Base-by-base conservation (phyloP, 64 coral and sea anemone genomes). In the Acropora tenuis region DNA sequence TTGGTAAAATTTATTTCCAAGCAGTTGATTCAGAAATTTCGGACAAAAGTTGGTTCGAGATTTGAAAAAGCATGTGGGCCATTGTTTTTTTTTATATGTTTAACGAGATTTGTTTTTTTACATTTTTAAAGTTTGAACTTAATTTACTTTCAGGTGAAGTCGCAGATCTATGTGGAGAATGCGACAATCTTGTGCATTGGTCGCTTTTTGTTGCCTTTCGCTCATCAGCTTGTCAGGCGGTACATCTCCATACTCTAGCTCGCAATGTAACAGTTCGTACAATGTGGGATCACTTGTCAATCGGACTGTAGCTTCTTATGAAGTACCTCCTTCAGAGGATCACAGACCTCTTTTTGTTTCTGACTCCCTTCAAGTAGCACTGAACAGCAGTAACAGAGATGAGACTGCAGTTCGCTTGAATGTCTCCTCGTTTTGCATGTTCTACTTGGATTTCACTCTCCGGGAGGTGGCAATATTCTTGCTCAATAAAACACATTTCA, bases 401-500 rank as follows among this genome's bases (percentile, higher is more conserved):
- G 81, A 84, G 11, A 84, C 65, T 1, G 81, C 81, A 6, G 7
- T 43, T 20, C 6, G 44, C 1, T 69, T 69, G 6, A 41, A 13
- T 13, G 18, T 84, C 1, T 6, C 12, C 4, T 6, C 5, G 3
- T 1, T 1, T 0, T 84, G 81, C 18, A 15, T 84, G 63, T 41
- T n/a, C 1, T 84, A 69, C 17, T 18, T 84, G 81, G 61, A 84
- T 13, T 71, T 84, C 60, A 10, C 65, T 1, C 44, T 84, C 6
- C 81, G 41, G 0, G 81, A 84, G 42, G 81, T 84, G 18, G 42
- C 81, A 6, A 45, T 84, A 12, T 48, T 84, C 65, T 13, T 84
- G 43, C 43, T 84, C 6, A 84, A 84, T 84, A 84, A 43, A 44
- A 48, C 81, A 69, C 42, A 84, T 4, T 84, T 69, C 48, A 8